Conservation (phyloP, 1,140 invertebrate species). For the Maconellicoccus hirsutus region DNA sequence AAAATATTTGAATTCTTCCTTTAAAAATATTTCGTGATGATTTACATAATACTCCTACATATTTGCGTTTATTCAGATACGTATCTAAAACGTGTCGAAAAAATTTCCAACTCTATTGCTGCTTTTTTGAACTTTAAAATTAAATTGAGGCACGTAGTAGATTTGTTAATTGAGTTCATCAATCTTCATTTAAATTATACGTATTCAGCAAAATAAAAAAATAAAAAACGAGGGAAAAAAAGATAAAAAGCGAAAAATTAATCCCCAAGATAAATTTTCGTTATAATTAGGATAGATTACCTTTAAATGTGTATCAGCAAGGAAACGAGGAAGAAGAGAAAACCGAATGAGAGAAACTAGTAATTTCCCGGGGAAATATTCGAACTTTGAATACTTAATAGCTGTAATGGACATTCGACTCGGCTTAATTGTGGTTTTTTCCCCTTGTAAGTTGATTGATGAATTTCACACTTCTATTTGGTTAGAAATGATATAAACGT, state of each 20-base stretch:
- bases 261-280: slow-evolving; percentile 20
- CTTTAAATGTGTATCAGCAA: not conserved
- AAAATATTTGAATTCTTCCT: no score
- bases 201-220: not conserved
- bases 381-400: slow-evolving; percentile 19
- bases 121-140: not conserved
- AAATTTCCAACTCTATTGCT: no score
- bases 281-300: slow-evolving; percentile 22
- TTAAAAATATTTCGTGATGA: no score
- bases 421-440: slow-evolving; percentile 12
- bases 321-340: not conserved
- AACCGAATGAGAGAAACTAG: not conserved
- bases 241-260: not conserved
- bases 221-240: not conserved
- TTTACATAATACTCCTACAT: no score
- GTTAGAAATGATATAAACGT: not conserved
- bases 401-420: slow-evolving; percentile 16
- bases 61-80: no score
- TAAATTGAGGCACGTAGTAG: not conserved
- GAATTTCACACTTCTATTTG: not conserved
- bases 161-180: slow-evolving; percentile 7
- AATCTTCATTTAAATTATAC: slow-evolving; percentile 17
- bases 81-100: no score
- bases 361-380: slow-evolving; percentile 7
- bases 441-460: slow-evolving; percentile 10